These are phyloP conservation scores for Huso huso DNA, from an alignment of 2,797 vertebrate genomes.

Conservation along the genomic window DNA sequence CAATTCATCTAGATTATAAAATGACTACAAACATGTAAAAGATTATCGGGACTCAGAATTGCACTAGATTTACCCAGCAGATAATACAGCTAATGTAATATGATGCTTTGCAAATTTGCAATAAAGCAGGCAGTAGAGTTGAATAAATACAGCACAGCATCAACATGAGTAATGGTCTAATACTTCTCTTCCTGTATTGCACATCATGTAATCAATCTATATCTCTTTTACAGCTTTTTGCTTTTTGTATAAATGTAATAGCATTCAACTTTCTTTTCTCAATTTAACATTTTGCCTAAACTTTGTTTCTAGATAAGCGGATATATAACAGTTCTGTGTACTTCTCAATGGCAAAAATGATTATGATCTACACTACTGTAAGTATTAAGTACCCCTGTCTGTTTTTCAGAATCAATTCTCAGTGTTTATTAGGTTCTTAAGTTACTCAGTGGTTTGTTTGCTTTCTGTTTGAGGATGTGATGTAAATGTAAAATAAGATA, in stretches of 20 bases:
- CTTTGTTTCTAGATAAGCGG: too few species aligned
- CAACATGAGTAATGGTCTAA: background rate
- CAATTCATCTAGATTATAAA: constrained; percentile 8
- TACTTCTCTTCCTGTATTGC: background rate
- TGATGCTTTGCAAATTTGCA: background rate
- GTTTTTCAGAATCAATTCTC: background rate
- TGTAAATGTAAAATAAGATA: background rate
- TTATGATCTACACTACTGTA: background rate
- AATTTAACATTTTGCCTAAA: too few species aligned
- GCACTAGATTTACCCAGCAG: background rate
- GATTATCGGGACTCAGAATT: background rate
- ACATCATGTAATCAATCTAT: background rate
- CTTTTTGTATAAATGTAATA: background rate
- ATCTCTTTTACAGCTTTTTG: background rate
- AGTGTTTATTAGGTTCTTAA: background rate
- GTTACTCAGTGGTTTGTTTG: background rate
- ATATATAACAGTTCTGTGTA: background rate
- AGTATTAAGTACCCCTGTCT: background rate
- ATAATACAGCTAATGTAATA: background rate
- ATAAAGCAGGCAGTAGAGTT: background rate
- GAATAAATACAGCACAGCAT: background rate
- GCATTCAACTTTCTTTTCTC: background rate
- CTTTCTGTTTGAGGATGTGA: background rate
- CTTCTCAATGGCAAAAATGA: background rate
- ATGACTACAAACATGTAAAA: background rate